Base-by-base conservation (phyloP, 35 echinoderm and acorn worm species). In the Ptychodera flava region DNA sequence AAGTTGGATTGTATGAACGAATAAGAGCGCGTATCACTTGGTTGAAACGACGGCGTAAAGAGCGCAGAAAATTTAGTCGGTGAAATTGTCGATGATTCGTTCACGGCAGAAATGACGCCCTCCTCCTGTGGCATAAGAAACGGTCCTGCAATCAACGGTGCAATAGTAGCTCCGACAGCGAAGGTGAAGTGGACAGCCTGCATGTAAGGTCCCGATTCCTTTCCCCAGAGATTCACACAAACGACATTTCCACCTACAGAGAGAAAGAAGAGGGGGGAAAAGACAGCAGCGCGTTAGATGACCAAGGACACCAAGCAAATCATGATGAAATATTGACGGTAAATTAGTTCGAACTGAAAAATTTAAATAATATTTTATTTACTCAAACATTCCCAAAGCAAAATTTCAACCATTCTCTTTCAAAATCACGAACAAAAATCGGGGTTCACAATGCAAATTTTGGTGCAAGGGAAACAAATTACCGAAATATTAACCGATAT, bases 101-200 rank as follows among this genome's bases (percentile, higher is more conserved):
- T 12, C 6, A 64, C 22, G 45, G 6, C 22, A 12, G 45, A 12
- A 12, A 22, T 6, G 6, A 22, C 6, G 6, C 6, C 45, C 45
- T 64, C 45, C 22, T 6, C 6, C 22, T 6, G 22, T 6, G 22
- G 6, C 45, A 64, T 64, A 6, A 64, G 22, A 64, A 83, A 83
- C 1, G 82, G 82, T 83, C 37, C 37, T 15, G 82, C 35, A 83
- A 83, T 35, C 12, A 83, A 36, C 16, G 82, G 82, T 0, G 82
- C 32, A 16, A 31, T 28, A 36, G 16, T 22, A 36, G 82, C 82
- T 15, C 82, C 82, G 1, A 83, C 6, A 36, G 82, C 82, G 37
- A 83, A 83, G 0, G 10, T 35, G 35, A 83, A 83, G 28, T 83
- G 82, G 28, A 83, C 33, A n/a, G 82, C 33, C 29, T 83, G 82